Conservation (phyloP, 1,140 invertebrate species). For the Drosophila yakuba region DNA sequence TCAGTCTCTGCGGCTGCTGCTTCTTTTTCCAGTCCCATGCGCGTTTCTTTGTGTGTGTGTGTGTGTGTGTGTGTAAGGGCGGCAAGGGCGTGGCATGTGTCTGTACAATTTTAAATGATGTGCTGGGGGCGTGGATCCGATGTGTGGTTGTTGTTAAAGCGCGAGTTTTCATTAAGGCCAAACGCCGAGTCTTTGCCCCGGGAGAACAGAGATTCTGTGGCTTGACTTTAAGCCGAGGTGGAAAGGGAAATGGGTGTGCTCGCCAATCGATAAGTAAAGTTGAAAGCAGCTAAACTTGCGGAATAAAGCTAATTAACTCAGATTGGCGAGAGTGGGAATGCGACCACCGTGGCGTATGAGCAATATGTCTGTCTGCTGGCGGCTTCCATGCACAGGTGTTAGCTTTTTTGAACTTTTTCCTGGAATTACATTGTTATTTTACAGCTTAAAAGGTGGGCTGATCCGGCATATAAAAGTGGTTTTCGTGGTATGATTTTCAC, state of each 20-base stretch:
- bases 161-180: slow-evolving; percentile 61
- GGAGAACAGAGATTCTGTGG: slow-evolving; percentile 23
- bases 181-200: slow-evolving; percentile 22
- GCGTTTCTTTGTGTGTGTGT: slow-evolving; percentile 5
- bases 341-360: slow-evolving; percentile 42
- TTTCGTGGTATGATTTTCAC: not conserved
- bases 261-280: slow-evolving; percentile 52
- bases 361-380: slow-evolving; percentile 30
- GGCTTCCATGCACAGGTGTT: slow-evolving; percentile 24
- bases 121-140: slow-evolving; percentile 21
- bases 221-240: slow-evolving; percentile 41
- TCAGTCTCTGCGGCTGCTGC: slow-evolving; percentile 14
- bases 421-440: slow-evolving; percentile 35
- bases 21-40: slow-evolving; percentile 15
- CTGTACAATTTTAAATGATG: slow-evolving; percentile 78
- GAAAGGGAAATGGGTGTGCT: not conserved
- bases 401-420: slow-evolving; percentile 2
- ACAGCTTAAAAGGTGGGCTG: slow-evolving; percentile 2
- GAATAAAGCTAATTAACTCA: slow-evolving; percentile 73
- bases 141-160: slow-evolving; percentile 14
- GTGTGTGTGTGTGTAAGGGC: slow-evolving; percentile 12
- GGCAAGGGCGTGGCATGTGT: slow-evolving; percentile 40
- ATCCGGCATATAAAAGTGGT: slow-evolving; percentile 37
- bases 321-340: not conserved
- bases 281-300: slow-evolving; percentile 44